Base-by-base conservation (phyloP, 2,113 vertebrate species). In the Hemiscyllium ocellatum region DNA sequence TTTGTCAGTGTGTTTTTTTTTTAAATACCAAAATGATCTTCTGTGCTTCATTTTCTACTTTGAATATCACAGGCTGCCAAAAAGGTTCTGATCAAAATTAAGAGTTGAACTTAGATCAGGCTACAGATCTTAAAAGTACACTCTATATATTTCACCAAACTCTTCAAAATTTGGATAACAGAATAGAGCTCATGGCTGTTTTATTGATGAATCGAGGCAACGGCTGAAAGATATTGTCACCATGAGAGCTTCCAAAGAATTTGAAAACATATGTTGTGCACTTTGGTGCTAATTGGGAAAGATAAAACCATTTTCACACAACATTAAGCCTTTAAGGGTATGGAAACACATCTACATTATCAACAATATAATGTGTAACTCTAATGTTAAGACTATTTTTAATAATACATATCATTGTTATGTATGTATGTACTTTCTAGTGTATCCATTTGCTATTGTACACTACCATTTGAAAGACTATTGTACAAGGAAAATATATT, bases 231-330 rank as follows among this genome's bases (percentile, higher is more conserved):
- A 26, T 72, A 72, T 70, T 50, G 66, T 94, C 10, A 2, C 42
- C 93, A 94, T 4, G 24, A 72, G 3, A 29, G 68, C 69, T 72
- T 95, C 24, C 69, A 95, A 95, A 95, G 72, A 22, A 95, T 95
- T 50, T 95, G 20, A 50, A 95, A 47, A 42, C 94, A 95, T 72
- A 72, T 95, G 94, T 37, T 72, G 42, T 95, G 94, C 42, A 95
- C 69, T 95, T 72, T 72, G 10, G 94, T 95, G 69, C 42, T 95
- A 95, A 95, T 95, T 95, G 94, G 94, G 66, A 95, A 72, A 95
- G 42, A 95, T 70, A 50, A 42, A 72, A 76, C 93, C 42, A 95
- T 95, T 72, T 95, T 95, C 37, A 95, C 94, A 95, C 94, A 95
- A 95, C 94, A 95, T 95, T 72, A 50, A 95, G 91, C 69, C 52